These are phyloP conservation scores for Latrodectus elegans DNA, from an alignment of 2,888 invertebrate genomes.

Conservation along the genomic window DNA sequence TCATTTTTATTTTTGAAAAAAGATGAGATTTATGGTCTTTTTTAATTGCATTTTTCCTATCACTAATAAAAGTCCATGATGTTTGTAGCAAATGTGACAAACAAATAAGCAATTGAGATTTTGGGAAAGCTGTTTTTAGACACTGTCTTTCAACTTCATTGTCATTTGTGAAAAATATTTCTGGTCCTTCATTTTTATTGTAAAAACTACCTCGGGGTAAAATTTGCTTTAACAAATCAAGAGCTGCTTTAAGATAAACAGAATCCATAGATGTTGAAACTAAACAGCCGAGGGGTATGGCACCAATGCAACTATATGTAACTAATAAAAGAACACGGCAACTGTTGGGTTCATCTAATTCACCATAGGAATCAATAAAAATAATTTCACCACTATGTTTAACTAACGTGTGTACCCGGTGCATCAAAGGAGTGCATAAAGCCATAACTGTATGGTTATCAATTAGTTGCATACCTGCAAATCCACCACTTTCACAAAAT, in stretches of 20 bases:
- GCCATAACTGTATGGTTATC: slow-evolving; percentile 55
- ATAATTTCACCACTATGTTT: slow-evolving; percentile 63
- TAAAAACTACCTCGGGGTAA: slow-evolving; percentile 48
- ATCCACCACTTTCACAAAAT: slow-evolving; percentile 57
- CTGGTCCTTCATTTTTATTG: slow-evolving; percentile 52
- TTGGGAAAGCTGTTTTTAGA: slow-evolving; percentile 40
- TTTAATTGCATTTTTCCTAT: slow-evolving; percentile 54
- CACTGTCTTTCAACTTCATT: slow-evolving; percentile 47
- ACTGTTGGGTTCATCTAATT: slow-evolving; percentile 57
- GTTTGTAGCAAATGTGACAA: slow-evolving; percentile 55
- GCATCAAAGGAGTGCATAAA: slow-evolving; percentile 55
- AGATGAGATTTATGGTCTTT: slow-evolving; percentile 54
- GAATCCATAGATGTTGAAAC: slow-evolving; percentile 34
- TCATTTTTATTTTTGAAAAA: slow-evolving; percentile 53
- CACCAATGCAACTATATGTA: slow-evolving; percentile 52
- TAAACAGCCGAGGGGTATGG: slow-evolving; percentile 49
- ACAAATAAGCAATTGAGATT: slow-evolving; percentile 54
- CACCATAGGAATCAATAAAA: slow-evolving; percentile 59
- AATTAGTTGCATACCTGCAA: slow-evolving; percentile 53
- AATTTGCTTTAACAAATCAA: slow-evolving; percentile 64
- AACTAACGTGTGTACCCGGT: slow-evolving; percentile 42
- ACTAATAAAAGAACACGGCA: slow-evolving; percentile 50
- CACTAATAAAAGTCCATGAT: slow-evolving; percentile 58
- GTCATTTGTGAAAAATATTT: slow-evolving; percentile 58
- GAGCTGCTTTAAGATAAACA: slow-evolving; percentile 42